Conservation (phyloP, 2,888 invertebrate genomes). For the Glyphotaelius pellucidus region DNA sequence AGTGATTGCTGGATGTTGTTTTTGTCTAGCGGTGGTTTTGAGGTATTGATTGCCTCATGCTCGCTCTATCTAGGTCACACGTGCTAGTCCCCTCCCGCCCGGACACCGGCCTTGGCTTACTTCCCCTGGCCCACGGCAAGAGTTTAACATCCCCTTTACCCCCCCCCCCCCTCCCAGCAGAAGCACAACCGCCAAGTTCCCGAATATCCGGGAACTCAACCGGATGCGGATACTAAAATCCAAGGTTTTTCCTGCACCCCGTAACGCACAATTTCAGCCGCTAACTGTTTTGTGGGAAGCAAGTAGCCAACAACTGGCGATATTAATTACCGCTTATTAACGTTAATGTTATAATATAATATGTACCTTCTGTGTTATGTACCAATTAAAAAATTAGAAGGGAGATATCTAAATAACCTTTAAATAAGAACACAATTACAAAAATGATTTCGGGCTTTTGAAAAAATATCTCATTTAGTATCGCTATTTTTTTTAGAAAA, state of each 20-base stretch:
- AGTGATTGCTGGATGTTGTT: not conserved
- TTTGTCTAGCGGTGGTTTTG: not conserved
- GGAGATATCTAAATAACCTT: no score
- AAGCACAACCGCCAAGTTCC: conserved; percentile 40
- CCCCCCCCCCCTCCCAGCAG: conserved; percentile 30
- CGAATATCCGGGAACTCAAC: not conserved
- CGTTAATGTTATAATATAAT: not conserved
- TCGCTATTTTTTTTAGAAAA: no score
- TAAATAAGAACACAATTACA: no score
- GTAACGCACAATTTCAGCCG: not conserved
- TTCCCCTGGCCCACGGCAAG: conserved; percentile 71
- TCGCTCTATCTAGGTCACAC: conserved; percentile 78
- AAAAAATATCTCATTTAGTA: no score
- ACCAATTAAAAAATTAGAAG: no score
- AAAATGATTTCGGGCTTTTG: no score
- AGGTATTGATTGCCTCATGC: conserved; percentile 70
- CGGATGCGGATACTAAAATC: not conserved
- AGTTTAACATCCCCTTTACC: conserved; percentile 71
- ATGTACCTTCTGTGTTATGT: not conserved
- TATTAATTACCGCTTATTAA: not conserved
- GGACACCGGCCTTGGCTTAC: conserved; percentile 78
- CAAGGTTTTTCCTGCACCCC: not conserved
- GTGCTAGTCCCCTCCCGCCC: conserved; percentile 75
- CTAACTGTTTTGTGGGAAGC: not conserved
- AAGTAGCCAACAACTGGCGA: not conserved